A percentile compares a stretch with the other conserved stretches of the same genome.
Conservation (phyloP, 2,888 invertebrate genomes). For the Tuberolachnus salignus region DNA sequence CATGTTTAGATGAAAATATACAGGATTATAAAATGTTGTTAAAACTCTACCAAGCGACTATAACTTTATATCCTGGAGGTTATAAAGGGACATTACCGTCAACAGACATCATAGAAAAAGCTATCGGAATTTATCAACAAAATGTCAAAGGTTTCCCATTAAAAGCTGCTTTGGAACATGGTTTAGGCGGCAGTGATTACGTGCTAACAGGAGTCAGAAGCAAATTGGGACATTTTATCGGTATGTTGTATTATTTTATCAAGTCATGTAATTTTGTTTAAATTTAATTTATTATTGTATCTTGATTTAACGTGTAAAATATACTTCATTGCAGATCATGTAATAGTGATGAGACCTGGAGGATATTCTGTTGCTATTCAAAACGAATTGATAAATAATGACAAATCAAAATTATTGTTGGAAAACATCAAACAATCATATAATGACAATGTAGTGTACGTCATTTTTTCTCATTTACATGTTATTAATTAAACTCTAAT, state of each 20-base stretch:
- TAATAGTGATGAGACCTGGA: conserved; percentile 59
- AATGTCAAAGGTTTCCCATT: conserved; percentile 64
- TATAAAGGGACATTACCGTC: conserved; percentile 64
- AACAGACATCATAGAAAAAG: conserved; percentile 63
- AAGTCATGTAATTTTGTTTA: conserved; percentile 42
- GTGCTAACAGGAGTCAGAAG: conserved; percentile 67
- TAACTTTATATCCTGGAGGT: conserved; percentile 63
- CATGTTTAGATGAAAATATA: conserved; percentile 61
- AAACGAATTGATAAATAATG: background rate
- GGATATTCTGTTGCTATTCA: conserved; percentile 35
- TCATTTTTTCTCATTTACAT: background rate
- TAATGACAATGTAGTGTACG: conserved; percentile 26
- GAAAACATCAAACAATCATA: conserved; percentile 11
- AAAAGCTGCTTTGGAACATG: conserved; percentile 65
- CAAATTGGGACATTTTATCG: conserved; percentile 67
- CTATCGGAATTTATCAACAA: conserved; percentile 61
- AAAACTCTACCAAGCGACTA: conserved; percentile 68
- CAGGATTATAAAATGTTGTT: conserved; percentile 65
- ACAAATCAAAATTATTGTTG: conserved; percentile 4
- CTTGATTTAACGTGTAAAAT: conserved; percentile 58
- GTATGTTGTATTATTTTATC: conserved; percentile 62
- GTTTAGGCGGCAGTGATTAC: conserved; percentile 68
- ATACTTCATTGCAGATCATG: conserved; percentile 63
- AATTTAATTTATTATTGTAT: conserved; percentile 58
- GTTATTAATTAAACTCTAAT: background rate